Percentiles rank a stretch among this genome's conserved stretches.
These are phyloP conservation scores for Xiphorhynchus elegans DNA, from an alignment of 2,113 vertebrate species.

Conservation along the genomic window DNA sequence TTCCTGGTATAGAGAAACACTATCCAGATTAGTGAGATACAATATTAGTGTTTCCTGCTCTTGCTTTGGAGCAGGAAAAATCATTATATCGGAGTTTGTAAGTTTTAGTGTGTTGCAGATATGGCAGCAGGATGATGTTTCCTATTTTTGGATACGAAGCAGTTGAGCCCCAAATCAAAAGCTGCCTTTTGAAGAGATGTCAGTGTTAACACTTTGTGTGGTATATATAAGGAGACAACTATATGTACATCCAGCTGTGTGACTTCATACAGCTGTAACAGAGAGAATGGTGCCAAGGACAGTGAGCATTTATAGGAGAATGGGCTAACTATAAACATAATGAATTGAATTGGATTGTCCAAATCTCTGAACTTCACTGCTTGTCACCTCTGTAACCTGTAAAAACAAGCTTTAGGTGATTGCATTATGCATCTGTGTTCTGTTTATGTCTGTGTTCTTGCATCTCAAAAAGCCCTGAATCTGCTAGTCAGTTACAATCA, in stretches of 20 bases:
- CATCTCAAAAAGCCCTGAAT: neutral
- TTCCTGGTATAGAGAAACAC: neutral
- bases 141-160: neutral
- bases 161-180: neutral
- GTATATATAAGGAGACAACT: neutral
- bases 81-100: neutral
- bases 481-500: neutral
- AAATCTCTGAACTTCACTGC: neutral
- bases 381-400: neutral
- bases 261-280: neutral
- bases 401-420: neutral
- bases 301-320: neutral
- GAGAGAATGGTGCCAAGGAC: neutral
- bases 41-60: neutral
- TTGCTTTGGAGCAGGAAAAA: neutral
- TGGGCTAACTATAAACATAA: neutral
- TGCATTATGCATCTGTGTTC: neutral
- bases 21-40: neutral
- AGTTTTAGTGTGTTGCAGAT: neutral
- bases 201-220: neutral
- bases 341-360: neutral
- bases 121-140: neutral
- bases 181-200: neutral
- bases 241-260: neutral
- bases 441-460: neutral